Conservation (phyloP, 2,888 invertebrate genomes). For the Trichogramma dendrolimi region DNA sequence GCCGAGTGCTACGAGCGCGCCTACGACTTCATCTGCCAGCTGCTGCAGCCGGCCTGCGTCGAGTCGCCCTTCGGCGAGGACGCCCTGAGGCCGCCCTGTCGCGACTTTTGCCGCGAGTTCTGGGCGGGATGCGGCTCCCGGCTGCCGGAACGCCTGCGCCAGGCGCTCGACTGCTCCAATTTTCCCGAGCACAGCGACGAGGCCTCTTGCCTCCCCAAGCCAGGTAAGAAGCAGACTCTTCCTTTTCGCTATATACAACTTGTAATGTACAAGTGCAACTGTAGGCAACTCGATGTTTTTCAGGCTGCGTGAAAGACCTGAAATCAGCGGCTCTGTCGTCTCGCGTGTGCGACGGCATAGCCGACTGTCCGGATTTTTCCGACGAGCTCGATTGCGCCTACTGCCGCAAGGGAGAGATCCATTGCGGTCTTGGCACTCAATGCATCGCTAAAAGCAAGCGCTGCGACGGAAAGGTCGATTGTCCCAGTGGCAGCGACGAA, state of each 20-base stretch:
- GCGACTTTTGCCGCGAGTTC: constrained; percentile 80
- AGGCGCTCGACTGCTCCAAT: constrained; percentile 70
- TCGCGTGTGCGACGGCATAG: constrained; percentile 78
- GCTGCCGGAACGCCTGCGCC: constrained; percentile 66
- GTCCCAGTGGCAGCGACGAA: constrained; percentile 83
- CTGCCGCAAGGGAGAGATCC: constrained; percentile 68
- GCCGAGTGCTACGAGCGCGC: constrained; percentile 85
- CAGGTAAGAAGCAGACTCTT: constrained; percentile 56
- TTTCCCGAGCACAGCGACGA: constrained; percentile 76
- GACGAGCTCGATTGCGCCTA: constrained; percentile 79
- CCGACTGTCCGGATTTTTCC: constrained; percentile 78
- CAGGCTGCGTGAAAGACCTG: constrained; percentile 72
- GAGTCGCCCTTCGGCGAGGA: constrained; percentile 48
- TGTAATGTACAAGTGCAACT: not conserved
- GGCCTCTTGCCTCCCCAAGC: constrained; percentile 72
- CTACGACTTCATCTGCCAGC: constrained; percentile 83
- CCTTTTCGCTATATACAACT: not conserved
- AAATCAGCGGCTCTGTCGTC: constrained; percentile 71
- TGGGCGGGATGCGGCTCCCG: constrained; percentile 77
- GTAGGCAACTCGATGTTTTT: not conserved
- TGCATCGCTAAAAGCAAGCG: constrained; percentile 69
- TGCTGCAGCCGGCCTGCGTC: constrained; percentile 76
- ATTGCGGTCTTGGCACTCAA: constrained; percentile 73
- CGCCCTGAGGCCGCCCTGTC: constrained; percentile 68
- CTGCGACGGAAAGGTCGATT: constrained; percentile 80